Base-by-base conservation (phyloP, 35 echinoderm and acorn worm genomes). In the Strongylocentrotus purpuratus region DNA sequence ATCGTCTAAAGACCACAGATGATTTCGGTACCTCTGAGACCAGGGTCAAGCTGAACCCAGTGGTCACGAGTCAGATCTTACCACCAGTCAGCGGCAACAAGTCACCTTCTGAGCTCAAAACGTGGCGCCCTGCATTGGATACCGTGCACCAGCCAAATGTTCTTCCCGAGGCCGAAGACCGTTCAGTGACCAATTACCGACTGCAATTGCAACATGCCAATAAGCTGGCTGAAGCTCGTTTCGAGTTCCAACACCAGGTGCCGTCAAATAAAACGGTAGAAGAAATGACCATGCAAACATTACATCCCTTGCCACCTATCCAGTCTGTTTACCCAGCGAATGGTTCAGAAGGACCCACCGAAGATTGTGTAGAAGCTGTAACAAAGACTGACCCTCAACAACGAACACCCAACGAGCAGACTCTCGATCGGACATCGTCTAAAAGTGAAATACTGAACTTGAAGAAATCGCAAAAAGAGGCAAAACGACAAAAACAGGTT, bases 361-460 rank as follows among this genome's bases (percentile, higher is more conserved):
- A 46, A 1, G 46, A 47, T 9, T 55, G 11, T 8, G 1, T 9
- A 93, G 46, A 33, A 93, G 9, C 25, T 13, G 91, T 18, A 46
- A 9, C 91, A 93, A 93, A 47, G 13, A 52, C 48, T 17, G 13
- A n/a, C 46, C 45, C 9, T n/a, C 45, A 50, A 31, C 10, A 31
- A 14, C 45, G 48, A 31, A 93, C 91, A 5, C 11, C 10, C 2
- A 58, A 93, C 47, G 46, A 85, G 6, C 31, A 48, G 31, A 94
- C 32, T 48, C 25, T 41, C 13, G 88, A 91, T 48, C 87, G 96
- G 94, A 60, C 55, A 22, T 31, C 47, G 18, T 96, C 96, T 35
- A 96, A 94, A 70, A 92, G 85, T 89, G 97, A 98, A 95, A 96
- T 98, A 32, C 85, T 98, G 94, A 91, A 88, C 86, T 41, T 95